Evolutionary conservation across 2,113 vertebrate genomes (phyloP), one percentile per base, ranked within the genome.

Genomic region (Manacus vitellinus): DNA sequence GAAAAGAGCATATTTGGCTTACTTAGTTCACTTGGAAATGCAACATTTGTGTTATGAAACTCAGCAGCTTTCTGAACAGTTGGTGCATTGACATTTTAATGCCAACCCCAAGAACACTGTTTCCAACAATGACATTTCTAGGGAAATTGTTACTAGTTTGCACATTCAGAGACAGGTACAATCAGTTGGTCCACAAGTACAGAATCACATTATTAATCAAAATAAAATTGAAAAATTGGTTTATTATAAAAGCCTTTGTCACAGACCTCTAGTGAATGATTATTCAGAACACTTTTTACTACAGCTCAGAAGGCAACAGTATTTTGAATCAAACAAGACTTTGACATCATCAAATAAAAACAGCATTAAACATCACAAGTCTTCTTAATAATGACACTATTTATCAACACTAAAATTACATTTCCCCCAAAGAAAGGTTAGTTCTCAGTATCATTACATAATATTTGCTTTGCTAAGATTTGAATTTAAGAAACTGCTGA

Each of bases 21-120:
- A 25, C n/a, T 75, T 66, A 46, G 37, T 77, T 88, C 44, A 74
- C 75, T 88, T 93, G 47, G 71, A 93, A 88, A 54, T 44, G 65
- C 55, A 96, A 86, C 61, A 51, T 85, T 88, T 71, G 59, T 51
- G 77, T 75, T 22, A 46, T 8, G 12, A 90, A 92, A 80, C 19
- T 83, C 72, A 73, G 63, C 75, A 95, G 82, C 75, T 95, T 93
- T 93, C 76, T 46, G 79, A 96, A 92, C 88, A 93, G 88, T 95
- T 93, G 89, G 82, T 88, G 55, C 30, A 31, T 25, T 61, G 71
- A 91, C 52, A 77, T 95, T 95, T 93, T 86, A 86, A 77, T 74
- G 88, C 79, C 95, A 96, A 78, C 14, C 17, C 30, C n/a, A 76
- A 87, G 62, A 94, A 91, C 37, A 85, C 37, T 14, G 49, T 76